Evolutionary conservation across 2,888 invertebrate genomes (phyloP).

Genomic region (Ceramica pisi): DNA sequence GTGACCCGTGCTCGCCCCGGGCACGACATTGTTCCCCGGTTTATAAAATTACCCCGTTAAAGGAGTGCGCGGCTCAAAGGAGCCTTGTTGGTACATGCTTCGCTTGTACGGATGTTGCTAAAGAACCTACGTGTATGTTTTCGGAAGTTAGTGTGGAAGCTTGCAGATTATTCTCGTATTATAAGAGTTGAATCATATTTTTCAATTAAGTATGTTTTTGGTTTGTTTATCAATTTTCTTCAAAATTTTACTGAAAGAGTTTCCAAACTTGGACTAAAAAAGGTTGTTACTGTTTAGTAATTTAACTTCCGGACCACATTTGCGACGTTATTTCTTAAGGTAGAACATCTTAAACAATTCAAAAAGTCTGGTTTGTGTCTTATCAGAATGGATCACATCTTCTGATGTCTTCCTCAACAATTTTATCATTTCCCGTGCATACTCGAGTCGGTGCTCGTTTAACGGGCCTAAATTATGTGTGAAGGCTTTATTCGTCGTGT

Average conservation of each 20-base stretch:
- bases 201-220: background rate
- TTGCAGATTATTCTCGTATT: background rate
- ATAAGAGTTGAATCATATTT: background rate
- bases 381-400: conserved; percentile 74
- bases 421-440: conserved; percentile 76
- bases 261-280: background rate
- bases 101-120: conserved; percentile 44
- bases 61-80: conserved; percentile 74
- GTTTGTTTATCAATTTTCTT: background rate
- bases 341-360: conserved; percentile 63
- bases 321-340: background rate
- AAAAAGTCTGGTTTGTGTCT: conserved; percentile 73
- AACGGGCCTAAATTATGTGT: conserved; percentile 75
- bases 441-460: conserved; percentile 67
- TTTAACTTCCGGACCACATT: background rate
- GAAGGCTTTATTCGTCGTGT: conserved; percentile 64
- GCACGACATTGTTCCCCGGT: conserved; percentile 77
- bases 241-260: background rate
- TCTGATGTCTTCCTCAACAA: conserved; percentile 70
- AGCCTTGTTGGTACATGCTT: conserved; percentile 65
- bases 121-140: conserved; percentile 52
- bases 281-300: background rate
- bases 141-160: conserved; percentile 56
- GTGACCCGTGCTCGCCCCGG: conserved; percentile 75
- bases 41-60: conserved; percentile 81